These are phyloP conservation scores for Formica selysi DNA, from an alignment of 1,140 invertebrate species.

Conservation along the genomic window DNA sequence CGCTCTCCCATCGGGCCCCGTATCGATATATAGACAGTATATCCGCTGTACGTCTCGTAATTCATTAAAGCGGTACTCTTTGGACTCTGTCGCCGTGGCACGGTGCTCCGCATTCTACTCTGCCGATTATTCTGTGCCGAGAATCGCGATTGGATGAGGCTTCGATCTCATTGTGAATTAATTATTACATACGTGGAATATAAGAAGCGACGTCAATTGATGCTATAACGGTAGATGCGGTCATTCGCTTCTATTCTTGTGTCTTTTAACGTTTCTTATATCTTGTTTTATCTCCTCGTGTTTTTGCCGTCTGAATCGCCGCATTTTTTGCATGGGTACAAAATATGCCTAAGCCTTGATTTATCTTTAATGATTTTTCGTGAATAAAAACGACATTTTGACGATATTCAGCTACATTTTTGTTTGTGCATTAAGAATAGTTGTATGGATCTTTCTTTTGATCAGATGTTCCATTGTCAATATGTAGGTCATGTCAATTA, in stretches of 20 bases:
- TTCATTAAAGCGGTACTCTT: conserved; percentile 72
- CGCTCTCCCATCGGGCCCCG: conserved; percentile 57
- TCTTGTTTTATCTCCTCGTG: background rate
- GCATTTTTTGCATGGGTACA: background rate
- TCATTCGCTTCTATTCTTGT: conserved; percentile 17
- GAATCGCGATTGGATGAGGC: conserved; percentile 18
- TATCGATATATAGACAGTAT: conserved; percentile 66
- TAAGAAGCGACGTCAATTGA: conserved; percentile 49
- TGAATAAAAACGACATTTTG: background rate
- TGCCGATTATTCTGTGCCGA: conserved; percentile 4
- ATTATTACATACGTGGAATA: conserved; percentile 37
- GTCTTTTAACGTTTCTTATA: background rate
- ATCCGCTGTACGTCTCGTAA: conserved; percentile 71
- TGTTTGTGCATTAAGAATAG: conserved; percentile 28
- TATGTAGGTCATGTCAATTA: conserved; percentile 25
- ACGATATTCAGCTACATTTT: background rate
- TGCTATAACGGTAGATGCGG: conserved; percentile 16
- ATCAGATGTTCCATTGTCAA: conserved; percentile 9
- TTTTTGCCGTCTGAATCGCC: conserved; percentile 15
- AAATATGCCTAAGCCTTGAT: conserved; percentile 10
- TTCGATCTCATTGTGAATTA: conserved; percentile 28
- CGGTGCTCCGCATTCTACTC: background rate
- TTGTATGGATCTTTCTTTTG: background rate
- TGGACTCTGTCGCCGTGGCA: conserved; percentile 5
- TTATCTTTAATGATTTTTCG: conserved; percentile 36